phyloP scores from a whole-genome alignment of 1,140 invertebrate species.

The Drosophila setifemur region DNA sequence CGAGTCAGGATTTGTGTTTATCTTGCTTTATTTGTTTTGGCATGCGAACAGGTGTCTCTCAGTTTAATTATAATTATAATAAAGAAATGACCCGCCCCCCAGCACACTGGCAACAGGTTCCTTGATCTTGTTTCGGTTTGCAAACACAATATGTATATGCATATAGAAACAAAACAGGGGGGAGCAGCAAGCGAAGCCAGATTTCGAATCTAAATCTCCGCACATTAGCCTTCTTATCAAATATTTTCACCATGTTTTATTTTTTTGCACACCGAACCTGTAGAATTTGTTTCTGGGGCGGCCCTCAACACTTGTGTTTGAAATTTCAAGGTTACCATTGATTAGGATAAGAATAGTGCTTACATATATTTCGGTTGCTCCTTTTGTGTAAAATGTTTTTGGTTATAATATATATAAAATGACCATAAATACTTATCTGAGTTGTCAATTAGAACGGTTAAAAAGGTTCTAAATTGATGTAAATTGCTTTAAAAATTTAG shows the following conservation, averaged over 20 bases:
- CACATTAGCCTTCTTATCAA: constrained; percentile 20
- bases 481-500: too few relatives aligned
- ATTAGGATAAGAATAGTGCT: neutral
- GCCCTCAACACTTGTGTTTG: too few relatives aligned
- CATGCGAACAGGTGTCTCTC: constrained; percentile 12
- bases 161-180: neutral
- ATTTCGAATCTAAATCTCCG: neutral
- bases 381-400: neutral
- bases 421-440: too few relatives aligned
- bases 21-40: constrained; percentile 30
- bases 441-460: too few relatives aligned
- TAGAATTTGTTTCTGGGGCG: too few relatives aligned
- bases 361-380: neutral
- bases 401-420: too few relatives aligned
- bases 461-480: too few relatives aligned
- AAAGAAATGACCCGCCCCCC: constrained; percentile 14
- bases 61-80: constrained; percentile 11
- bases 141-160: too few relatives aligned
- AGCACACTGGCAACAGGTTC: constrained; percentile 15
- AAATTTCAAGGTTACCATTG: neutral
- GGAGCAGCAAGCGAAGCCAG: neutral
- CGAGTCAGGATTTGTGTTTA: constrained; percentile 29
- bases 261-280: neutral
- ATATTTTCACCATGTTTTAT: constrained; percentile 6
- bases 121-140: constrained; percentile 3